Conservation (phyloP, 2,113 vertebrate species). For the Lanius collurio region DNA sequence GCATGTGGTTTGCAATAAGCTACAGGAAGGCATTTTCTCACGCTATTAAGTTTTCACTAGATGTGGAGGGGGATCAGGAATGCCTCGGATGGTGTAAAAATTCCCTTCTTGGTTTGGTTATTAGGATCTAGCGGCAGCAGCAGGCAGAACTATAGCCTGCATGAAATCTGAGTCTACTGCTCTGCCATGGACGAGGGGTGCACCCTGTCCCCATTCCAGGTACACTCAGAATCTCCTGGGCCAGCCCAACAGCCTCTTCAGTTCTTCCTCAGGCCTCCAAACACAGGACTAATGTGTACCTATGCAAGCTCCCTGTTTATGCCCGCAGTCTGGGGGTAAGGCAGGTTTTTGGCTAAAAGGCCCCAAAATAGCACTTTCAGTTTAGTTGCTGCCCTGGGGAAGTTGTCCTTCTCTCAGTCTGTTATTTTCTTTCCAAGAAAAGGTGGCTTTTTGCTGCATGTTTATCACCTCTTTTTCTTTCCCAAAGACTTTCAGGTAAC, state of each 20-base stretch:
- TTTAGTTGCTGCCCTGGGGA: background rate
- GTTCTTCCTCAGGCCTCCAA: background rate
- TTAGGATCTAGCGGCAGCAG: background rate
- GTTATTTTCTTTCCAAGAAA: background rate
- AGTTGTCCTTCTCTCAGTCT: background rate
- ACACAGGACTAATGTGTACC: background rate
- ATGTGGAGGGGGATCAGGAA: slow-evolving; percentile 22
- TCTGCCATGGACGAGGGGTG: background rate
- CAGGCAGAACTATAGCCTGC: background rate
- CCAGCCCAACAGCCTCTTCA: background rate
- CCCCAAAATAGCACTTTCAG: background rate
- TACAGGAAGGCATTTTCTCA: slow-evolving; percentile 63
- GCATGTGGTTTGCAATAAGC: background rate
- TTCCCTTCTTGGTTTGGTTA: slow-evolving; percentile 16
- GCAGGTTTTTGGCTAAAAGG: background rate
- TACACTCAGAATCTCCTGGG: background rate
- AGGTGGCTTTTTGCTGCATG: rapidly evolving
- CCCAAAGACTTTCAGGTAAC: background rate
- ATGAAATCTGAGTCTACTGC: background rate
- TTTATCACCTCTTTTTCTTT: background rate
- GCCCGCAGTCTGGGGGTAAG: background rate
- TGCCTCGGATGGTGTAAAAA: background rate
- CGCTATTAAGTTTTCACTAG: slow-evolving; percentile 65
- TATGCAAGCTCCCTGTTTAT: background rate
- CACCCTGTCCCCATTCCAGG: background rate